A percentile compares a stretch with the other conserved stretches of the same genome.
These are phyloP conservation scores for Phalacrocorax brasilianus DNA, from an alignment of 2,113 vertebrate genomes.

Conservation along the genomic window DNA sequence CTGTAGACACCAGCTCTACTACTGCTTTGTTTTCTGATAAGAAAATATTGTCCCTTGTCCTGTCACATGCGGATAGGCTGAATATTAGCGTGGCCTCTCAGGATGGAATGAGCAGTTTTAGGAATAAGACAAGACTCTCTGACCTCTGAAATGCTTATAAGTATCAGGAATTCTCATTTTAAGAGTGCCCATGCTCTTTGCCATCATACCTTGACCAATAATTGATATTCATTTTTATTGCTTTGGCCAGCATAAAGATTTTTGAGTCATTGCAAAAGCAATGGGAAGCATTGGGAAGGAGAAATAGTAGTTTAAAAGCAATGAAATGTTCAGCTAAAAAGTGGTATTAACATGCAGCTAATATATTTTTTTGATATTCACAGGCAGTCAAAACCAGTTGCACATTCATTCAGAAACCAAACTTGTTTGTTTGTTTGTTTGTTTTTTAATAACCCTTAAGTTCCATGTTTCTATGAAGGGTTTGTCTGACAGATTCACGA, in stretches of 20 bases:
- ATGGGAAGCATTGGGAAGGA: background rate
- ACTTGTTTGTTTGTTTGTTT: background rate
- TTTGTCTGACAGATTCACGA: background rate
- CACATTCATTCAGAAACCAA: background rate
- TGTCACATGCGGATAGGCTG: background rate
- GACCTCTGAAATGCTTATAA: background rate
- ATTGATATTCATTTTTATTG: background rate
- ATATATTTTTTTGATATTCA: background rate
- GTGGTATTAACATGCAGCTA: background rate
- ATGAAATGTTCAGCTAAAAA: background rate
- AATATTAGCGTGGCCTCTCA: background rate
- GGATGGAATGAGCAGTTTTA: rapidly evolving
- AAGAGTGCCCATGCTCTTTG: background rate
- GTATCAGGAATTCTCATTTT: background rate
- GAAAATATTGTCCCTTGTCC: background rate
- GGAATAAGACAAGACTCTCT: background rate
- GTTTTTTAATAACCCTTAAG: background rate
- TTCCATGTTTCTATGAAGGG: background rate
- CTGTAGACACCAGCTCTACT: too few species aligned
- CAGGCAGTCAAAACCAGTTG: background rate
- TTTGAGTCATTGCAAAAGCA: background rate
- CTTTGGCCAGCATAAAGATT: background rate
- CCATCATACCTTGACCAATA: background rate
- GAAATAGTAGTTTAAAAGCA: background rate
- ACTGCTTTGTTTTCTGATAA: background rate